phyloP scores from a whole-genome alignment of 2,888 invertebrate species.

The Parascotia fuliginaria region DNA sequence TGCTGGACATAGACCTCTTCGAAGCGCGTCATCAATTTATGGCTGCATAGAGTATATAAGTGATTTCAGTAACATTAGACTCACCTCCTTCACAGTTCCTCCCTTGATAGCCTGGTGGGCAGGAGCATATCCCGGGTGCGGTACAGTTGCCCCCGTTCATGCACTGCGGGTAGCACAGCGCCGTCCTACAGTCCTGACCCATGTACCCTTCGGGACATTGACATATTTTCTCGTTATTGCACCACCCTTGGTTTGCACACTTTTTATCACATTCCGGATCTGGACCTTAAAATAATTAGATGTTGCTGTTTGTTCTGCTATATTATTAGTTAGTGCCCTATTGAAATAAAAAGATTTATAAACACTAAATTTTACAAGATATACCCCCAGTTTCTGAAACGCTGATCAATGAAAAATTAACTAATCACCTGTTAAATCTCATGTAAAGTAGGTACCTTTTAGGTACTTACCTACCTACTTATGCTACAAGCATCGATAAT shows the following conservation, averaged over 20 bases:
- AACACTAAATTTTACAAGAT: too few relatives aligned
- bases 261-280: constrained; percentile 96
- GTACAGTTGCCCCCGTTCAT: constrained; percentile 97
- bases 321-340: not conserved
- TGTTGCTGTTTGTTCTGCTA: not conserved
- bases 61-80: too few relatives aligned
- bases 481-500: too few relatives aligned
- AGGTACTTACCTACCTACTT: too few relatives aligned
- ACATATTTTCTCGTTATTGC: constrained; percentile 93
- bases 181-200: constrained; percentile 95
- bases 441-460: too few relatives aligned
- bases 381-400: too few relatives aligned
- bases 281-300: constrained; percentile 84
- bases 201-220: constrained; percentile 96
- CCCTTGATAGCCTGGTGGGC: constrained; percentile 96
- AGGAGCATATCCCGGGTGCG: constrained; percentile 94
- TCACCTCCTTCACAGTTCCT: constrained; percentile 95
- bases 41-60: too few relatives aligned
- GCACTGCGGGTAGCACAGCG: constrained; percentile 96
- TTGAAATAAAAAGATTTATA: too few relatives aligned
- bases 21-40: too few relatives aligned
- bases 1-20: too few relatives aligned
- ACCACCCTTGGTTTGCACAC: constrained; percentile 94
- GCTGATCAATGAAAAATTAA: too few relatives aligned
- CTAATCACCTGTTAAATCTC: too few relatives aligned